Evolutionary conservation across 2,113 vertebrate genomes (phyloP), one percentile per base, ranked within the genome.

Genomic region (Gila orcuttii): DNA sequence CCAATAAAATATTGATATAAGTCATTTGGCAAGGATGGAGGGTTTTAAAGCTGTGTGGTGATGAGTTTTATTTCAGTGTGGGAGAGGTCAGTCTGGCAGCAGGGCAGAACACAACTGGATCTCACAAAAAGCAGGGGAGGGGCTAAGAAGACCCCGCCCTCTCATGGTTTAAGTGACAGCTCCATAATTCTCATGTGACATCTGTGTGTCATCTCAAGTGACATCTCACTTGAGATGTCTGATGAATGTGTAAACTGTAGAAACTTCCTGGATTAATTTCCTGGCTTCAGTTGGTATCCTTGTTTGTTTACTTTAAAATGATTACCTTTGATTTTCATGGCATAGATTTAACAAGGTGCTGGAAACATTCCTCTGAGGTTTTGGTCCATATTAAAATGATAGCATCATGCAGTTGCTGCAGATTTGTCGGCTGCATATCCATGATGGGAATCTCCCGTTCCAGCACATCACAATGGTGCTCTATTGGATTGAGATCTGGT

Each of bases 1-100:
- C 88, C 91, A 91, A 91, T 92, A 88, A 93, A 94, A 92, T 91
- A 91, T 93, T 86, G 91, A 88, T 92, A 88, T 89, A 88, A 89
- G 87, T 79, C 23, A 87, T 82, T 69, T 47, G 88, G 93, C 91
- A 91, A 94, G 89, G 84, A 91, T 91, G 90, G 88, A 87, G 89
- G 73, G 80, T 93, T 93, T 87, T 87, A 92, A 93, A 92, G 88
- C 75, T 36, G 88, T 89, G 91, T 91, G 92, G 89, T 91, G 87
- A 83, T 83, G 82, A 15, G 23, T 91, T 93, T 93, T 93, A 93
- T 93, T 92, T 90, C 89, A 89, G 86, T 60, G 59, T 79, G 90
- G 62, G 82, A 79, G 87, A 87, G 87, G 85, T 86, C 57, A 71
- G 60, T 55, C 9, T 23, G 3, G 12, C 55, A 64, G 6, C 57